These are phyloP conservation scores for Malurus elegans DNA, from an alignment of 2,113 vertebrate genomes.

Conservation along the genomic window DNA sequence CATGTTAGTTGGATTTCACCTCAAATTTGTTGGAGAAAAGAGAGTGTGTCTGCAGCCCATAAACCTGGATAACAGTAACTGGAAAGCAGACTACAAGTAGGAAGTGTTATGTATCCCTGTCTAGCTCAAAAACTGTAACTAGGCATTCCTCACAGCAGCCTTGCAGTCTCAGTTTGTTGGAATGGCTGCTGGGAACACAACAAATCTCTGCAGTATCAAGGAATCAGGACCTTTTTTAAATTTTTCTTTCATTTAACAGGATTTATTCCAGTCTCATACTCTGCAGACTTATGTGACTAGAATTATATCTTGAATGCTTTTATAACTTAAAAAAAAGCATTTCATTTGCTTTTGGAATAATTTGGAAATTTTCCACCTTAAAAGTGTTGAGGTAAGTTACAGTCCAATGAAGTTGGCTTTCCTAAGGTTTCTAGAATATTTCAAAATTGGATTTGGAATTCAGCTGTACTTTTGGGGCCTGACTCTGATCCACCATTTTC, in stretches of 20 bases:
- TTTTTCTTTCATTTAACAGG: neutral
- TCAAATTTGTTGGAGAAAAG: neutral
- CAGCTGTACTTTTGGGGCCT: neutral
- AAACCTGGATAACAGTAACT: neutral
- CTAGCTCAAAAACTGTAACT: neutral
- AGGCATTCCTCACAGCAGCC: neutral
- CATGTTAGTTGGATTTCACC: neutral
- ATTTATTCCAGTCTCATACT: neutral
- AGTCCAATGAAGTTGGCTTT: neutral
- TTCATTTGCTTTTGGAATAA: neutral
- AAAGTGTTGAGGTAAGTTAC: neutral
- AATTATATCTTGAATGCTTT: neutral
- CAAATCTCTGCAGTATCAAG: neutral
- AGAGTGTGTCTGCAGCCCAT: neutral
- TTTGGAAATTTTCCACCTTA: neutral
- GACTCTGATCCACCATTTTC: neutral
- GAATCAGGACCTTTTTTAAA: neutral
- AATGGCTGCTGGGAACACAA: neutral
- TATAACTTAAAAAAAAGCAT: neutral
- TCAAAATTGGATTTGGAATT: neutral
- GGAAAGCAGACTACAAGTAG: neutral
- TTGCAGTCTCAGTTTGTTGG: neutral
- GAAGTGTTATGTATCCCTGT: neutral
- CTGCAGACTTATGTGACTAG: neutral
- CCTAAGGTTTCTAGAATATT: neutral